Evolutionary conservation across 1,140 invertebrate genomes (phyloP), one percentile per base, ranked within the genome.

Genomic region (Helicorthomorpha holstii): DNA sequence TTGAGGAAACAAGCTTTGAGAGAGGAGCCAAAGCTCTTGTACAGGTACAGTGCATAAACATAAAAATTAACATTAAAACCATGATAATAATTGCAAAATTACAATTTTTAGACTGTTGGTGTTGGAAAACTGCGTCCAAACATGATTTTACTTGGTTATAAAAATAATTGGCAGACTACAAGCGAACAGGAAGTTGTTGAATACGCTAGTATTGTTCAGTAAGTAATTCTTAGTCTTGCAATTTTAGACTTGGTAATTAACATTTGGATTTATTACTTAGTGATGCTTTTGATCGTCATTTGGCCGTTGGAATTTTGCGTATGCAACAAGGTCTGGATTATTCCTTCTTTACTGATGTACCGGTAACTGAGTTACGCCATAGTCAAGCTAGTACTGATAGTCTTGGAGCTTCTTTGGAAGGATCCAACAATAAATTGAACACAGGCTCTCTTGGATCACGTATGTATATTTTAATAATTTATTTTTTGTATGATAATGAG

Each of bases 261-360:
- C 12, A 19, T 12, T 41, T 41, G 38, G 19, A 41, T 51, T 51
- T 47, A 53, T 41, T 48, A 73, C 70, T 63, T 65, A 93, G 88
- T 66, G 87, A 88, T 72, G 86, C 90, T 0, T 75, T 97, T 56
- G 90, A 97, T 68, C 78, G 90, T 69, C 83, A 94, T 63, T 76
- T 90, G 68, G 87, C 87, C 3, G 77, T 97, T 25, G 86, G 82
- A 7, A 80, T 98, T 52, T 68, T 97, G 2, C 75, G 90, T 42
- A 70, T 91, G 3, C 77, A 79, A 49, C 80, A 84, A 55, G 89
- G 91, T 0, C 72, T 92, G 26, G 83, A 88, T 66, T 80, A 78
- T 63, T 80, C 82, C 1, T 73, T 66, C 27, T 59, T 73, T 3
- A 12, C 19, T 12, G 38, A 41, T 12, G 38, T 12, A 12, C 38